A percentile compares a stretch with the other conserved stretches of the same genome.
Conservation (phyloP, 2,797 vertebrate species). For the Limnodromus scolopaceus region DNA sequence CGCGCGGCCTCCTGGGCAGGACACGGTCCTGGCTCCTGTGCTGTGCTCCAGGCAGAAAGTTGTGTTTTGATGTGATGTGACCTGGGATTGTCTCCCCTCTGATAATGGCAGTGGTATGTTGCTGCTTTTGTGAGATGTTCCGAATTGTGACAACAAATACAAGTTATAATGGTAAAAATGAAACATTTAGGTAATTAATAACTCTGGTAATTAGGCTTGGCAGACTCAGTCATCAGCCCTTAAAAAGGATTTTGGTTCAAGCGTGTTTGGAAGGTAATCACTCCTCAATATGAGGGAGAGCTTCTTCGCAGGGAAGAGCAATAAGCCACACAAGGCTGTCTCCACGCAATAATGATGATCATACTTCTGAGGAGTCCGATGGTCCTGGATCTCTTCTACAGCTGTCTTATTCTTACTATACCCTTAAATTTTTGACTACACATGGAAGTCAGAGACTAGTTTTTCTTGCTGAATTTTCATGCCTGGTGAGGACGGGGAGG, state of each 20-base stretch:
- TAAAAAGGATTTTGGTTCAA: background rate
- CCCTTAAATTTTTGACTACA: background rate
- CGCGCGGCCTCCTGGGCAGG: background rate
- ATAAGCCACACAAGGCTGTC: background rate
- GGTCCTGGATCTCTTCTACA: background rate
- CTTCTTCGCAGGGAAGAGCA: background rate
- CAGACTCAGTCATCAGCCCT: background rate
- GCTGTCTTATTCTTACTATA: background rate
- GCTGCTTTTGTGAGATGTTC: slow-evolving; percentile 9
- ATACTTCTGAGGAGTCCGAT: background rate
- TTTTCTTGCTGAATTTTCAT: background rate
- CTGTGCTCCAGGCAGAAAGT: background rate
- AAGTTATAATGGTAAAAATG: slow-evolving; percentile 23
- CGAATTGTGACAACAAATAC: background rate
- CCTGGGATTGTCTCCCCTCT: background rate
- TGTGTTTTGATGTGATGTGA: background rate
- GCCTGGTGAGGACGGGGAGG: background rate
- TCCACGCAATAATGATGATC: rapidly evolving
- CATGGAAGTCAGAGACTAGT: background rate
- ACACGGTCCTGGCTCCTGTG: background rate
- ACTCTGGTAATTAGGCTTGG: slow-evolving; percentile 14
- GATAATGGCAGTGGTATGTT: background rate
- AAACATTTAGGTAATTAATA: slow-evolving; percentile 61
- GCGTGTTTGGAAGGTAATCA: background rate
- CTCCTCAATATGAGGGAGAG: background rate